Base-by-base conservation (phyloP, 2,113 vertebrate species). In the Pogona vitticeps region DNA sequence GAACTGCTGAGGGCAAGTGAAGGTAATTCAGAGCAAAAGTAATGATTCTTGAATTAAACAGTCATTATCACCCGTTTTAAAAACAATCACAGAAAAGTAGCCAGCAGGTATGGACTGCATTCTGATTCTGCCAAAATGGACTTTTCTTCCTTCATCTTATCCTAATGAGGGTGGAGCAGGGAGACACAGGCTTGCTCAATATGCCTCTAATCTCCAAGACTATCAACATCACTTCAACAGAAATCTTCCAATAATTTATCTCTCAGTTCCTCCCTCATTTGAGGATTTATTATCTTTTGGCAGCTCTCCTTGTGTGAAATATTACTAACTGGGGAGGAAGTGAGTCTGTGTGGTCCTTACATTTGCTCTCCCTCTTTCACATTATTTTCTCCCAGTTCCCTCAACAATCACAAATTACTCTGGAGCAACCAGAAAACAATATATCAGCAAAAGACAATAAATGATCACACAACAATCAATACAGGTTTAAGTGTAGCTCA, bases 381-480 rank as follows among this genome's bases (percentile, higher is more conserved):
- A 38, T 52, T 80, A 3, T 88, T 59, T 40, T 36, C 80, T 9
- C 6, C 13, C 61, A 83, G 81, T 38, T 36, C 17, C 13, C 61
- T 9, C 85, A 71, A 88, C 56, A 14, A 83, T 46, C 3, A 28
- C 67, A 76, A 38, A 70, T 73, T 88, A 86, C 21, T 71, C 83
- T 90, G 0, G 0, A 71, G 85, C 15, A 84, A 9, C 21, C 75
- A 59, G 59, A 80, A 61, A n/a, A 18, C 76, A 28, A 58, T 42
- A 89, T 71, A 84, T 61, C 40, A 82, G 71, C 20, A 20, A 72
- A 61, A 31, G 80, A 1, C 7, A 79, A 88, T 82, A 58, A 28
- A 76, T 78, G 28, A 73, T 2, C 52, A 82, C 23, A 15, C 17
- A 76, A 21, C 71, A 90, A 85, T 87, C 1, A 42, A 78, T 56